Conservation (phyloP, 2,888 invertebrate species). For the Hydriomena furcata region DNA sequence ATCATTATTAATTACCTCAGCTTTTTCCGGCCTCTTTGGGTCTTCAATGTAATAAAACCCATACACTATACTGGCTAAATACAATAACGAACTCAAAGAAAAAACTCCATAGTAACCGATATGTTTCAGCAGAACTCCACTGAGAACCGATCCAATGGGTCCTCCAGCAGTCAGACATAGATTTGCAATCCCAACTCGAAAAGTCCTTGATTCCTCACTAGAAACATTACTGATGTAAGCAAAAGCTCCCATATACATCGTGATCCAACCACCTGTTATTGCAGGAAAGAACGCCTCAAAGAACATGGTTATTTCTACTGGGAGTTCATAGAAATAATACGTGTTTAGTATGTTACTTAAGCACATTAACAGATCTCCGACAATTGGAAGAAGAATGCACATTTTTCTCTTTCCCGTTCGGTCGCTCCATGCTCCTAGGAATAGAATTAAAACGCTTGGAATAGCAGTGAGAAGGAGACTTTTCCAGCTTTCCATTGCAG, state of each 20-base stretch:
- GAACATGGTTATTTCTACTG: constrained; percentile 78
- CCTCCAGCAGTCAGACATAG: constrained; percentile 69
- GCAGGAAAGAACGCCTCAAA: constrained; percentile 80
- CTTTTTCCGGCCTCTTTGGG: constrained; percentile 52
- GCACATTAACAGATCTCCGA: constrained; percentile 78
- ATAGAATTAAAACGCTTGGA: constrained; percentile 80
- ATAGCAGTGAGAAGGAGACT: constrained; percentile 79
- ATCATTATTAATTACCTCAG: constrained; percentile 47
- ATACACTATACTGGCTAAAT: constrained; percentile 69
- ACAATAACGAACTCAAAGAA: constrained; percentile 63
- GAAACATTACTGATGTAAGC: constrained; percentile 85
- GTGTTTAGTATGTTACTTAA: constrained; percentile 78
- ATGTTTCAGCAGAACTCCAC: constrained; percentile 65
- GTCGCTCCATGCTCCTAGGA: constrained; percentile 85
- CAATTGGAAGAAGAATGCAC: constrained; percentile 81
- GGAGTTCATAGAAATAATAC: constrained; percentile 80
- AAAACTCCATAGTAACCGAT: constrained; percentile 82
- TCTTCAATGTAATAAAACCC: constrained; percentile 70
- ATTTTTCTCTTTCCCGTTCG: constrained; percentile 81
- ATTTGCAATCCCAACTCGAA: constrained; percentile 83
- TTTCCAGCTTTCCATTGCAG: constrained; percentile 81
- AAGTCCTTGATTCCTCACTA: constrained; percentile 80
- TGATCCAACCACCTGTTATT: constrained; percentile 81
- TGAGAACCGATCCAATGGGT: constrained; percentile 69
- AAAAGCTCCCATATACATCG: constrained; percentile 82